Evolutionary conservation across 23 tunicate genomes (phyloP).

Genomic region (Halocynthia aurantium): DNA sequence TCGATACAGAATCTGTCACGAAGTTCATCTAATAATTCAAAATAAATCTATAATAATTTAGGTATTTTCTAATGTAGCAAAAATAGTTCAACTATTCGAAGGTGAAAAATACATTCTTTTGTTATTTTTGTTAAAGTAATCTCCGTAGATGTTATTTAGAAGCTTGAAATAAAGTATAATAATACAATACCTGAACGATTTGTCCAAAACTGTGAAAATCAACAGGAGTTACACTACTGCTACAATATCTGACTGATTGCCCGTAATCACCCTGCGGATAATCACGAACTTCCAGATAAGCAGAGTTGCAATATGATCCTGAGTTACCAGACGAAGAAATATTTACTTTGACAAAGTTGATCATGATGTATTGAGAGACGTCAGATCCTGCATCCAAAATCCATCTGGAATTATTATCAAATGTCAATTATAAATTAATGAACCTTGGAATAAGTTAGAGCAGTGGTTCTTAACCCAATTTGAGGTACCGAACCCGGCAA

Average conservation of each 20-base stretch:
- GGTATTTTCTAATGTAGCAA: no score
- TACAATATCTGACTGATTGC: constrained; percentile 64
- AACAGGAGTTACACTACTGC: constrained; percentile 32
- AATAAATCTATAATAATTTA: background rate
- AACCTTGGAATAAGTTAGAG: background rate
- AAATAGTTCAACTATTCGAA: no score
- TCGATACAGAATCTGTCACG: constrained; percentile 37
- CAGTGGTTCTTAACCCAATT: no score
- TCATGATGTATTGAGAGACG: constrained; percentile 31
- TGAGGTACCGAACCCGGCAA: background rate
- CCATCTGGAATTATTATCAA: constrained; percentile 33
- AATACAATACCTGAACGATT: constrained; percentile 58
- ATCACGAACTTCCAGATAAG: constrained; percentile 73
- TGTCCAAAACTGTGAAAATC: constrained; percentile 75
- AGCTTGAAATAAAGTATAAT: constrained; percentile 3
- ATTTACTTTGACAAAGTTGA: constrained; percentile 22
- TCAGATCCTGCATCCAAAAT: constrained; percentile 70
- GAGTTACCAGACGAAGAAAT: constrained; percentile 41
- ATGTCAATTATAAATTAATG: background rate
- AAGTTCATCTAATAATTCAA: constrained; percentile 39
- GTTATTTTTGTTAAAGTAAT: no score
- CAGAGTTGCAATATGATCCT: constrained; percentile 30
- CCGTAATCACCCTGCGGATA: constrained; percentile 83
- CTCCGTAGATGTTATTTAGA: no score
- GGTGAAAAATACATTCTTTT: no score